Evolutionary conservation across 2,797 vertebrate genomes (phyloP).

Genomic region (Clarias platycephalus): DNA sequence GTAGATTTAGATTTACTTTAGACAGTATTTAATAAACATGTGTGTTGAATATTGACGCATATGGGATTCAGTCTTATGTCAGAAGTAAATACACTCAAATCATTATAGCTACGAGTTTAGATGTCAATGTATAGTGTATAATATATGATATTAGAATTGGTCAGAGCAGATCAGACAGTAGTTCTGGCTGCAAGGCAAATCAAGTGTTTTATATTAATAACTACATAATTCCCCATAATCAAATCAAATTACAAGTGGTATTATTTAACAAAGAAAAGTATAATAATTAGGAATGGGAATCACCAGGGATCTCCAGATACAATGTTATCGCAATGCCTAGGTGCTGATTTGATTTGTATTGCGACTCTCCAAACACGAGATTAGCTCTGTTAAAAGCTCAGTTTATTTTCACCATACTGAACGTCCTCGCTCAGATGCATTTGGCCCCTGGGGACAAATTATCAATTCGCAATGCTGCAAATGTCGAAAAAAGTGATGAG

Average conservation of each 20-base stretch:
- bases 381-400: too few species aligned
- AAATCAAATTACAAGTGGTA: not conserved
- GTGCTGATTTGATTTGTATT: too few species aligned
- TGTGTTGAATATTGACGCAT: not conserved
- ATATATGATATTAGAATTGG: not conserved
- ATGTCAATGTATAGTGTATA: not conserved
- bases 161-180: not conserved
- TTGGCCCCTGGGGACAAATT: too few species aligned
- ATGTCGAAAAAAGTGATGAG: too few species aligned
- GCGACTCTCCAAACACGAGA: too few species aligned
- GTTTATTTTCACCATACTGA: too few species aligned
- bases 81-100: not conserved
- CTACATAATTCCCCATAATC: not conserved
- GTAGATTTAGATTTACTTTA: not conserved
- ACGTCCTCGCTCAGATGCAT: too few species aligned
- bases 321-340: too few species aligned
- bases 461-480: too few species aligned
- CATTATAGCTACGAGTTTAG: not conserved
- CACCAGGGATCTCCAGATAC: too few species aligned
- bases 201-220: not conserved
- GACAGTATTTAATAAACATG: not conserved
- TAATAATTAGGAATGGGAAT: too few species aligned
- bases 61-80: not conserved
- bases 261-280: not conserved
- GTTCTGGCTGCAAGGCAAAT: not conserved